phyloP scores from a whole-genome alignment of 2,797 vertebrate genomes.

The Sorex maritimensis region DNA sequence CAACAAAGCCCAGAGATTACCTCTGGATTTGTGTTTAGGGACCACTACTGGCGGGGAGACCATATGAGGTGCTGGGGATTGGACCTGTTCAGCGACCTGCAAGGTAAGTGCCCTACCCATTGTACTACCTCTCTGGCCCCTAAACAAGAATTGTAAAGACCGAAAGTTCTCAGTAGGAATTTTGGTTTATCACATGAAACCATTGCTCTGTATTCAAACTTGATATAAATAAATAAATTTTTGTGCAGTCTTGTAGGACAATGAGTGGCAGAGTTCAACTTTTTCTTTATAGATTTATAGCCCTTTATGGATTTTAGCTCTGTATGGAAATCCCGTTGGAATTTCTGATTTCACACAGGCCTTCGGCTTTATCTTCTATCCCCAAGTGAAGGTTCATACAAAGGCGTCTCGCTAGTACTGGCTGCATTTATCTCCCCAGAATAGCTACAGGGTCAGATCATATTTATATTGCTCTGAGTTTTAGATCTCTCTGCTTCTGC shows the following conservation, averaged over 20 bases:
- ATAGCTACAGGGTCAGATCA: background rate
- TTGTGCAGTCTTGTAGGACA: background rate
- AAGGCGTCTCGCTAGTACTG: background rate
- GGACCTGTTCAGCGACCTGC: too few species aligned
- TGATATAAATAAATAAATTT: slow-evolving; percentile 17
- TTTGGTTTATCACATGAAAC: background rate
- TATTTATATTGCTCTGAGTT: background rate
- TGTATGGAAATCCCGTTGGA: slow-evolving; percentile 33
- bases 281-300: background rate
- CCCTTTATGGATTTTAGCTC: background rate
- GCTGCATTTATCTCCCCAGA: background rate
- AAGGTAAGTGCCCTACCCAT: too few species aligned
- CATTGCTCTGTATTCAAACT: background rate
- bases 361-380: background rate
- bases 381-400: background rate
- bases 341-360: background rate
- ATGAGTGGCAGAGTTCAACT: background rate
- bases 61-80: too few species aligned
- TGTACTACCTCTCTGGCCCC: too few species aligned
- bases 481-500: slow-evolving; percentile 45
- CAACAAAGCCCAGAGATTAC: too few species aligned
- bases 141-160: background rate
- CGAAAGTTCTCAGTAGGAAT: background rate
- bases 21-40: too few species aligned
- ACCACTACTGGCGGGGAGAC: too few species aligned